Evolutionary conservation across 2,113 vertebrate species (phyloP), one percentile per base, ranked within the genome.

Genomic region (Mionectes macconnelli): DNA sequence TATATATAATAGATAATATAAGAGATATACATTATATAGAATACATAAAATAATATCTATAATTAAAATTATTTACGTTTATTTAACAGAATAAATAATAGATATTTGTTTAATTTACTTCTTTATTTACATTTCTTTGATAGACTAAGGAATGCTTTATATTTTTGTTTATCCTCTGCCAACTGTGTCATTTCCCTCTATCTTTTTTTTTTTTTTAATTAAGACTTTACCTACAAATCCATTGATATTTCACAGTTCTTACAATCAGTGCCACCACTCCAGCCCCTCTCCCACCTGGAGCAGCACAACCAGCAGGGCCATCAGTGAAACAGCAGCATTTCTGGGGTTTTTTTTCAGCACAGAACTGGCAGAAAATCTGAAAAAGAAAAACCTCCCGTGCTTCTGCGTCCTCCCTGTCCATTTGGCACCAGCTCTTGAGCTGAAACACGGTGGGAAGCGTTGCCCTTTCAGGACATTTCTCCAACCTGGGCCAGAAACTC

Each of bases 221-320:
- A 76, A 39, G 21, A 2, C 11, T 53, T 66, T 17, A 25, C 25
- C 44, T 62, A 12, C 19, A 76, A 42, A 23, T 21, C 28, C 67
- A 30, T 16, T 8, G 28, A 21, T 3, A 8, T 28, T 3, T 3
- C 63, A 22, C 27, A 21, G 6, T 27, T 47, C 39, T 67, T 63
- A 14, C 33, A n/a, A 59, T n/a, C 28, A 22, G 45, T 37, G 69
- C 55, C 1, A 0, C 7, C 63, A 23, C 13, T 49, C 22, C 59
- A 50, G 57, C 8, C 44, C 44, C 0, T 18, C 14, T 49, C 33
- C 76, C 27, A 5, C 57, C 62, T 4, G 1, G 25, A 50, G 49
- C 75, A 74, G 52, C 56, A 1, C 28, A 5, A 2, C 4, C 9
- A 1, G 2, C 0, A 4, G 17, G 53, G 30, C 40, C 1, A 2